Evolutionary conservation across 2,113 vertebrate species (phyloP).

Genomic region (Spermophilus dauricus): DNA sequence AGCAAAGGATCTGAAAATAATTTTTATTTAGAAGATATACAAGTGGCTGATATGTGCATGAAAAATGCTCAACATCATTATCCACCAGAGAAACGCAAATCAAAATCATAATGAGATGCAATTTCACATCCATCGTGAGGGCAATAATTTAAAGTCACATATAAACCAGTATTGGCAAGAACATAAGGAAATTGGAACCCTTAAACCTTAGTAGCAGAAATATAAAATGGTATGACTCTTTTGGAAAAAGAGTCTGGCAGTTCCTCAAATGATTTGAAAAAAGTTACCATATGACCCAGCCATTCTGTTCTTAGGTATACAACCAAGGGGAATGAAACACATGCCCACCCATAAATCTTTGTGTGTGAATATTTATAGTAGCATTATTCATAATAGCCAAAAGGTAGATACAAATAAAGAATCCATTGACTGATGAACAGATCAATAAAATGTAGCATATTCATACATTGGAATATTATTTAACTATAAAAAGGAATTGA

Average conservation of each 20-base stretch:
- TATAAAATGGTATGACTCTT: neutral
- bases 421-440: neutral
- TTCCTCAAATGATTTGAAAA: neutral
- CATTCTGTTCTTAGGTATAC: neutral
- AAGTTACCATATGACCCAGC: neutral
- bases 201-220: neutral
- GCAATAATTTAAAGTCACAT: neutral
- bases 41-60: neutral
- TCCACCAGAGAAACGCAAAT: neutral
- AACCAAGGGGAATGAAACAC: slow-evolving; percentile 28
- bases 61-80: neutral
- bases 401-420: neutral
- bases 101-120: neutral
- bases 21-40: neutral
- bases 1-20: neutral
- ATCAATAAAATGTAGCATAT: neutral
- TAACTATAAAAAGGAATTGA: neutral
- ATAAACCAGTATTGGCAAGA: neutral
- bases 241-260: neutral
- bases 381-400: neutral
- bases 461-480: neutral
- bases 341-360: neutral
- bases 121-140: neutral
- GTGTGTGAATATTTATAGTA: neutral
- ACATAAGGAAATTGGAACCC: neutral